Evolutionary conservation across 2,888 invertebrate genomes (phyloP), one percentile per base, ranked within the genome.

Genomic region (Tiphia femorata): DNA sequence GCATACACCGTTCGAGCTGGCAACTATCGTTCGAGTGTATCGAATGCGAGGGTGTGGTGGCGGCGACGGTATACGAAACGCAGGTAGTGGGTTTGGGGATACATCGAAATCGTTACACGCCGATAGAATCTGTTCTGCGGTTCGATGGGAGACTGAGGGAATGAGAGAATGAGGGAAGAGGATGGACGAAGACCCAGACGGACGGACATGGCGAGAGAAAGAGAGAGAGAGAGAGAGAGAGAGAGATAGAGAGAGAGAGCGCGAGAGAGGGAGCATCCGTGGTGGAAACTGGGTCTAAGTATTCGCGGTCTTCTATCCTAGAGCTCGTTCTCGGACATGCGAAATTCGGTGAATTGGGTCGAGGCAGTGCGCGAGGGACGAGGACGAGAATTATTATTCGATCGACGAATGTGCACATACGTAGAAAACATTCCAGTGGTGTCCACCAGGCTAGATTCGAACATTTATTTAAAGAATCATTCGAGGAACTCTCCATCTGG

Each of bases 391-490:
- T n/a, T n/a, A n/a, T n/a, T n/a, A n/a, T n/a, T n/a, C n/a, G n/a
- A n/a, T n/a, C n/a, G n/a, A n/a, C n/a, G n/a, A n/a, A n/a, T n/a
- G n/a, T n/a, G n/a, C n/a, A n/a, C n/a, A 14, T 16, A 16, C 25
- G 27, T 17, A 35, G 25, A 37, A 49, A 49, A 54, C 42, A 49
- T 21, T 42, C 29, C 37, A 17, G 20, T 21, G 48, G 27, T 12
- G 41, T 42, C 48, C 48, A 35, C 35, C 21, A 42, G 38, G 41
- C 49, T 29, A 16, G 37, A 48, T 30, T 60, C 41, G n/a, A n/a
- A n/a, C 53, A 58, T 61, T 61, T 43, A 49, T 46, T 48, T n/a
- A n/a, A 50, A 41, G 7, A 35, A 35, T 33, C 33, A 23, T 40
- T 49, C 19, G 23, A 52, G 40, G 23, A 47, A 41, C 29, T 49